Evolutionary conservation across 53 echinoderm and acorn worm species (phyloP), one percentile per base, ranked within the genome.

Genomic region (Temnopleurus reevesii): DNA sequence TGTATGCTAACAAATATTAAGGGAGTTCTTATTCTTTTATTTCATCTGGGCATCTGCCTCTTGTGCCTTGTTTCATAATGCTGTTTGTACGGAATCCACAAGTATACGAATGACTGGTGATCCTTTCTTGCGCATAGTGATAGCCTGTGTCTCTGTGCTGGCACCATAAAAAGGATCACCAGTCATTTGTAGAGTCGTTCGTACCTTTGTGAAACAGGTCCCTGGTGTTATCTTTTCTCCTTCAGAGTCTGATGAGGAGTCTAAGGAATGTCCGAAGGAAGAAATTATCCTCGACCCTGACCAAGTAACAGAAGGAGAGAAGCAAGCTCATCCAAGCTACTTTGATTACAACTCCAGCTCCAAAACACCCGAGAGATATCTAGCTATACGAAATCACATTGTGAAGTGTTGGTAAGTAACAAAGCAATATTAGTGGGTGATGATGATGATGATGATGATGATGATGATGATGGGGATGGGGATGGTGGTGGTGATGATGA

Each of bases 331-430:
- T 27, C 91, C 96, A 2, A 89, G 86, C n/a, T 96, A 87, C 86
- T 96, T 96, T 89, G 77, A 93, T 47, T 63, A 53, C 79, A 24
- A 13, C 23, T 38, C 56, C 57, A 83, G 29, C 21, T 34, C 91
- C 54, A 95, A 93, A 84, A 95, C 93, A 12, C 95, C 93, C 8
- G 89, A 94, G 65, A 90, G 93, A 59, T 97, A 94, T 66, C 76
- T 95, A 47, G 80, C 86, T 49, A 97, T 97, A 43, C 90, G 98
- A 44, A 97, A 95, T 63, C 92, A 90, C 64, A 95, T 95, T 84
- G 45, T 95, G 13, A 80, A 91, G 17, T 86, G 76, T 23, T 97
- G 98, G 98, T 97, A 84, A 84, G 51, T n/a, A n/a, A n/a, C n/a
- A n/a, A n/a, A n/a, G n/a, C n/a, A n/a, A n/a, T n/a, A n/a, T n/a